phyloP scores from a whole-genome alignment of 2,113 vertebrate species.

The Cyrtonyx montezumae region DNA sequence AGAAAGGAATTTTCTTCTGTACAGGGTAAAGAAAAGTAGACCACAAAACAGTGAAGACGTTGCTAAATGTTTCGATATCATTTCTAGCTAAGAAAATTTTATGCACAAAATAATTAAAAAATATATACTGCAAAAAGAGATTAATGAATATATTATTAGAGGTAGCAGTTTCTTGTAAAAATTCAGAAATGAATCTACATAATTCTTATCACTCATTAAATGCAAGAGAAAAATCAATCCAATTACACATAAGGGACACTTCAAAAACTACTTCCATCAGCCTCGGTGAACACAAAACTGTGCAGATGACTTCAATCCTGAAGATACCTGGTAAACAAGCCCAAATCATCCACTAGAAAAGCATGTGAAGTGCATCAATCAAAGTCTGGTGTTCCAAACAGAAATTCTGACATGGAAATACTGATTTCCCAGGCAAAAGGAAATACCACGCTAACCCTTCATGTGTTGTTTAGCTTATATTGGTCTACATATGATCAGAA shows the following conservation, averaged over 20 bases:
- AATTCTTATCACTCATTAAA: neutral
- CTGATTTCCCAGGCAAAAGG: neutral
- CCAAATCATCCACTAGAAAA: neutral
- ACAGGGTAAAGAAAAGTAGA: neutral
- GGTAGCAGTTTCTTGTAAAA: neutral
- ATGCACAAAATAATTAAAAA: neutral
- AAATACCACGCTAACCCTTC: neutral
- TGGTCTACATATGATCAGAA: neutral
- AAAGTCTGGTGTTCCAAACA: neutral
- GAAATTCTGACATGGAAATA: neutral
- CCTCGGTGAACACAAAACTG: neutral
- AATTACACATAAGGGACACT: neutral
- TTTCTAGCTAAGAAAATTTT: neutral
- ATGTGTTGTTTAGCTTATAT: neutral
- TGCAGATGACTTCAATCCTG: neutral
- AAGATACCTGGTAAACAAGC: neutral
- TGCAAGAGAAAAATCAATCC: neutral
- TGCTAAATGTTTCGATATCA: neutral
- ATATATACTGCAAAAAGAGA: neutral
- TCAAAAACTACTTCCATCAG: neutral
- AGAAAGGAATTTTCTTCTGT: neutral
- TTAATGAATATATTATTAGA: neutral
- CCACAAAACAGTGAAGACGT: neutral
- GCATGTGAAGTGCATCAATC: neutral
- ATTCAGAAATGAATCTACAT: neutral